Percentiles rank a stretch among this genome's conserved stretches.
phyloP scores from a whole-genome alignment of 1,140 invertebrate genomes.

The Halesus radiatus region DNA sequence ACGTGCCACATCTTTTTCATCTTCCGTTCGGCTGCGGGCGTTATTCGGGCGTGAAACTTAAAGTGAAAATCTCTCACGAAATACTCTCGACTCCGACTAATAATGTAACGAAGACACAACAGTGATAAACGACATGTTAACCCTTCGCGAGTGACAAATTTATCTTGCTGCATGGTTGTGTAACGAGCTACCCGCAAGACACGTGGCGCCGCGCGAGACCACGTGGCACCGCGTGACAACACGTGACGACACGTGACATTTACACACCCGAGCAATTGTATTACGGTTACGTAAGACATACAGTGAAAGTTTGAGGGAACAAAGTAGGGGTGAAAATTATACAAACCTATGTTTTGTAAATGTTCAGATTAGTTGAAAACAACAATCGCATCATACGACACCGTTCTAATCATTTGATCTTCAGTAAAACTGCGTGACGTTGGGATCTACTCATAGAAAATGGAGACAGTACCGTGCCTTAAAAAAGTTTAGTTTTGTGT shows the following conservation, averaged over 20 bases:
- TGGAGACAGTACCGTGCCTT: no score
- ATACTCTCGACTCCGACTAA: not conserved
- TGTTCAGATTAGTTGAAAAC: no score
- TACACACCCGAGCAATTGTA: not conserved
- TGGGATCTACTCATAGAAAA: no score
- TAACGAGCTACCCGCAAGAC: not conserved
- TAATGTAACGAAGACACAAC: not conserved
- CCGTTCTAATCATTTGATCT: no score
- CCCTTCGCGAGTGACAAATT: constrained; percentile 23
- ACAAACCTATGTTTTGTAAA: no score
- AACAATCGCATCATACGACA: no score
- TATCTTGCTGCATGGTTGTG: not conserved
- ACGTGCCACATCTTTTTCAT: no score
- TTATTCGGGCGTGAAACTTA: not conserved
- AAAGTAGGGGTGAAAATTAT: no score
- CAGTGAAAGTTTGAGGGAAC: no score
- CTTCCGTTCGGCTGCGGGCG: not conserved
- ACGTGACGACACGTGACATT: not conserved
- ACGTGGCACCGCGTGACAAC: not conserved
- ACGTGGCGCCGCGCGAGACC: not conserved
- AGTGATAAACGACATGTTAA: constrained; percentile 6
- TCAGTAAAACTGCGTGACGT: no score
- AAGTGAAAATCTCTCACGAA: not conserved
- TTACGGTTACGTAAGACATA: not conserved
- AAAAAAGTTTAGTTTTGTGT: no score